Evolutionary conservation across 2,797 vertebrate species (phyloP), one percentile per base, ranked within the genome.

Genomic region (Limnodromus scolopaceus): DNA sequence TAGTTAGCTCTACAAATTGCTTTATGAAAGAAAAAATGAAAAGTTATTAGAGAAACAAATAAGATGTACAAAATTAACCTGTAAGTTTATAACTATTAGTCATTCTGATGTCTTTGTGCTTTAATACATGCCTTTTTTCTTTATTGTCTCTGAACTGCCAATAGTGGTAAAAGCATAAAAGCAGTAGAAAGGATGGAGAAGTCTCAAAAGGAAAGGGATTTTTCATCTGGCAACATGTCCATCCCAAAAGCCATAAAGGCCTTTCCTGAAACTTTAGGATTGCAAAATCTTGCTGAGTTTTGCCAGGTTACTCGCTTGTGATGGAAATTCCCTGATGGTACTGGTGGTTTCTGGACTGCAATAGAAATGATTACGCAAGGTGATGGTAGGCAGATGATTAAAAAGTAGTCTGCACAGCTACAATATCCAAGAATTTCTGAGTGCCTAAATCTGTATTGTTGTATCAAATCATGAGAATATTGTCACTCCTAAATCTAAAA

Each of bases 231-330:
- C 63, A 74, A 23, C 5, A 10, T 13, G 13, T 90, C 46, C 32
- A 48, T 17, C n/a, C 49, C 39, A 24, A 90, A 92, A 90, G 28
- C 25, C 34, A 38, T 92, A 69, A 96, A 93, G 30, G 24, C 9
- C 48, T 91, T 95, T 95, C 69, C 74, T 90, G 58, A 76, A 92
- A 94, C 16, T 61, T 84, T n/a, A 84, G 66, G 28, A 74, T 58
- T 94, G 34, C 36, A 81, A 86, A 93, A 94, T 13, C 19, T 36
- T 76, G 27, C 71, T 64, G 61, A 84, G 18, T 92, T 75, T 92
- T 94, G 45, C 61, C 20, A 30, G 34, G 63, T 84, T 81, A 24
- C 60, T 92, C 75, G 14, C 48, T 90, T 84, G 66, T 90, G 72
- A 86, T 88, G 63, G 66, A 94, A 91, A 90, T 91, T 90, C 79